Percentiles rank a stretch among this genome's conserved stretches.
These are phyloP conservation scores for Zaprionus lachaisei DNA, from an alignment of 1,140 invertebrate genomes.

Conservation along the genomic window DNA sequence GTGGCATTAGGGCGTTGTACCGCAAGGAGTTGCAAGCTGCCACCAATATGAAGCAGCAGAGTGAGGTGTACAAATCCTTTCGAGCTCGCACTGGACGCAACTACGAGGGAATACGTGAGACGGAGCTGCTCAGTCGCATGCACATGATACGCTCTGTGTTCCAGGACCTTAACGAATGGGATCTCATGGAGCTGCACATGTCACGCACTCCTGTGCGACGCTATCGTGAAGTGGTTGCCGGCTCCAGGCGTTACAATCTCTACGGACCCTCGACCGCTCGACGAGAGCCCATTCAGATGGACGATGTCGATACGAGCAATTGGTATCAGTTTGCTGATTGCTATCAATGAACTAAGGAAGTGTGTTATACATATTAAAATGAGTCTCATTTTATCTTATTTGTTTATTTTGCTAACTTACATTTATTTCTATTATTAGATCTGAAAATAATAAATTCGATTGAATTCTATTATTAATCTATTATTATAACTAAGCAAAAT, in stretches of 20 bases:
- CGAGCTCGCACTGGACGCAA: constrained; percentile 58
- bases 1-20: constrained; percentile 67
- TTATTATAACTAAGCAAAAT: too few species aligned
- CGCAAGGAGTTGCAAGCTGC: constrained; percentile 67
- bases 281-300: constrained; percentile 55
- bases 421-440: too few species aligned
- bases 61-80: constrained; percentile 73
- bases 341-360: too few species aligned
- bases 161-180: constrained; percentile 69
- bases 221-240: constrained; percentile 63
- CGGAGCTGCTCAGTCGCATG: constrained; percentile 64
- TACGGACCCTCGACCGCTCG: constrained; percentile 68
- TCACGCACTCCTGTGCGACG: constrained; percentile 61
- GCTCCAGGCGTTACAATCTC: constrained; percentile 62
- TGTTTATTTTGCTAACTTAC: too few species aligned
- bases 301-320: constrained; percentile 52
- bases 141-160: constrained; percentile 70
- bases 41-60: constrained; percentile 59
- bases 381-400: too few species aligned
- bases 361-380: too few species aligned
- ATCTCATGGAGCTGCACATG: constrained; percentile 69
- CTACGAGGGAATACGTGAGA: constrained; percentile 68
- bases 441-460: too few species aligned
- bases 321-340: constrained; percentile 63
- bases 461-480: too few species aligned